These are phyloP conservation scores for Calidris pygmaea DNA, from an alignment of 2,113 vertebrate species.

Conservation along the genomic window DNA sequence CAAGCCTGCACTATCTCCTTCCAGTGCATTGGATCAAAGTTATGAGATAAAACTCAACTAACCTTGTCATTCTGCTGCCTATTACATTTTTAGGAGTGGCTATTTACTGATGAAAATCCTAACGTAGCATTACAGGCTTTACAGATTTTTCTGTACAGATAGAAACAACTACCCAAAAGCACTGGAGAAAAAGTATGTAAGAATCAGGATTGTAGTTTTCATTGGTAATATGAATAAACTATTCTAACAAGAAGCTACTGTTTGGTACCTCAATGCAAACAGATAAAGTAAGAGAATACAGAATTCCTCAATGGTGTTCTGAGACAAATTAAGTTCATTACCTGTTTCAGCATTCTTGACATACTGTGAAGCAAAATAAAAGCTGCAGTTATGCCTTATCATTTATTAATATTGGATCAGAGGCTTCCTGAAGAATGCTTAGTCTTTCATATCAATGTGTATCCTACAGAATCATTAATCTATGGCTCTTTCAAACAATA, in stretches of 20 bases:
- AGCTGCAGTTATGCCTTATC: background rate
- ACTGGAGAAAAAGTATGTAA: background rate
- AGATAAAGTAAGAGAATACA: background rate
- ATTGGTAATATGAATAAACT: background rate
- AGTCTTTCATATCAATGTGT: slow-evolving; percentile 32
- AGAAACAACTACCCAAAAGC: background rate
- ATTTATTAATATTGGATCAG: slow-evolving; percentile 25
- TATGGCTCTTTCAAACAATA: slow-evolving; percentile 50
- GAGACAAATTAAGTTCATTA: background rate
- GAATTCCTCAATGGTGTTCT: background rate
- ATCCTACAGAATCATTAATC: slow-evolving; percentile 53
- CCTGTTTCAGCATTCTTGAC: background rate
- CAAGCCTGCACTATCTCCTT: background rate
- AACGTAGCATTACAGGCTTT: background rate
- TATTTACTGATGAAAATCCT: background rate
- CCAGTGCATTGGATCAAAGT: background rate
- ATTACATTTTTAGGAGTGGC: background rate
- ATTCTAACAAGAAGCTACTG: background rate
- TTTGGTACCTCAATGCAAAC: background rate
- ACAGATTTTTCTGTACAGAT: background rate
- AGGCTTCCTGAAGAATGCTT: background rate
- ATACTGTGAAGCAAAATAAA: background rate
- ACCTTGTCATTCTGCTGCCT: background rate
- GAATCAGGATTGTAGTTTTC: background rate
- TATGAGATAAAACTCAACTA: background rate